phyloP scores from a whole-genome alignment of 1,140 invertebrate genomes.

The Scylla paramamosain region DNA sequence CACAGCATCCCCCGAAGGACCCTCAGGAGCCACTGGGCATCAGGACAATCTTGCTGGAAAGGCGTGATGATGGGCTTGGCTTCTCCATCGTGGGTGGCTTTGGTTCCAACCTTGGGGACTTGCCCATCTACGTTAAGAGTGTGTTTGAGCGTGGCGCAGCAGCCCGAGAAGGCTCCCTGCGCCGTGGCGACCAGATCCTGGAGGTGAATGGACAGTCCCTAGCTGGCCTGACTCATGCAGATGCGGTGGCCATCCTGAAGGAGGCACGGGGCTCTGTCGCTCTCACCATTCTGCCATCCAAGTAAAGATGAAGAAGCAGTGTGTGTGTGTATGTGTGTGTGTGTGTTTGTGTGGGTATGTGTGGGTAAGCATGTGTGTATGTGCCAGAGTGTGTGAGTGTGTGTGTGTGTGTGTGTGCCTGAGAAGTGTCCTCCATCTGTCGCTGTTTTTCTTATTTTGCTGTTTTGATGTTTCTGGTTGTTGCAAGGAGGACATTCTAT shows the following conservation, averaged over 20 bases:
- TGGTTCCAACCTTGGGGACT: constrained; percentile 87
- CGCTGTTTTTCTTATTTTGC: constrained; percentile 56
- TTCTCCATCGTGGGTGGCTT: constrained; percentile 91
- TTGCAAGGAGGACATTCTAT: constrained; percentile 50
- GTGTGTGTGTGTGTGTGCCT: constrained; percentile 6
- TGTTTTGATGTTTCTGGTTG: constrained; percentile 68
- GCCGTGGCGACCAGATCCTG: constrained; percentile 84
- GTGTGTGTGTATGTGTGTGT: neutral
- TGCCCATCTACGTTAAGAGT: constrained; percentile 92
- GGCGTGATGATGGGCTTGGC: constrained; percentile 88
- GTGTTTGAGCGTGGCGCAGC: constrained; percentile 89
- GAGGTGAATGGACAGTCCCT: constrained; percentile 82
- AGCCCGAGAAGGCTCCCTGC: constrained; percentile 85
- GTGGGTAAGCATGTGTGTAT: neutral
- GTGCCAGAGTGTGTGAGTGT: neutral
- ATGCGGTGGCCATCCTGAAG: constrained; percentile 85
- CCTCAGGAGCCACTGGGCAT: constrained; percentile 60
- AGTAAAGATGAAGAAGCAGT: constrained; percentile 47
- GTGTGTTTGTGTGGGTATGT: neutral
- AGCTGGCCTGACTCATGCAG: constrained; percentile 84
- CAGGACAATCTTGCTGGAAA: constrained; percentile 84
- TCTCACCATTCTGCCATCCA: constrained; percentile 81
- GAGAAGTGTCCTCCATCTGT: neutral
- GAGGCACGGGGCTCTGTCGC: constrained; percentile 83
- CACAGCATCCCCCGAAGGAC: constrained; percentile 74